A percentile compares a stretch with the other conserved stretches of the same genome.
Conservation (phyloP, 2,888 invertebrate species). For the Tridacna crocea region DNA sequence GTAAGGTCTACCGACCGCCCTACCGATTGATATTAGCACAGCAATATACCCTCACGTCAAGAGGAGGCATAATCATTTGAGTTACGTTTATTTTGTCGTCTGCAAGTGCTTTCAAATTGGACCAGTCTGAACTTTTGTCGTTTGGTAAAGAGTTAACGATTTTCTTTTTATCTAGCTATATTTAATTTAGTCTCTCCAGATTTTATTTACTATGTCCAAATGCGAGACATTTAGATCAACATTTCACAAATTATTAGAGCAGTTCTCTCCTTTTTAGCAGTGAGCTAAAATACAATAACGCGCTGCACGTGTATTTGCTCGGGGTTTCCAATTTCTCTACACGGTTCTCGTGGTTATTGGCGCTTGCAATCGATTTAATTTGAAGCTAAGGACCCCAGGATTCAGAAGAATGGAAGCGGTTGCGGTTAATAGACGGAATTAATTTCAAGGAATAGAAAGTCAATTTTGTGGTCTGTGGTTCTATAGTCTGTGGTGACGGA, state of each 20-base stretch:
- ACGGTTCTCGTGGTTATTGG: not conserved
- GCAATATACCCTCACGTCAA: no score
- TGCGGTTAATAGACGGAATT: constrained; percentile 29
- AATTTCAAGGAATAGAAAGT: constrained; percentile 41
- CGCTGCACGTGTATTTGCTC: constrained; percentile 13
- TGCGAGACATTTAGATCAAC: no score
- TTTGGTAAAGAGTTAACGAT: no score
- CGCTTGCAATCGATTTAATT: constrained; percentile 16
- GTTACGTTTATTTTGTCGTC: no score
- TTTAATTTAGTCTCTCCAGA: no score
- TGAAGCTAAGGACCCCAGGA: constrained; percentile 5
- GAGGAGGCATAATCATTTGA: no score
- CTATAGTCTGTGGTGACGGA: not conserved
- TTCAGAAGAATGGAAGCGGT: not conserved
- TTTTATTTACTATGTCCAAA: no score
- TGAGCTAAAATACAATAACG: constrained; percentile 1
- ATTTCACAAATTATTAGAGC: not conserved
- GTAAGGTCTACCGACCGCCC: no score
- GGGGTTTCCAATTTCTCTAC: constrained; percentile 8
- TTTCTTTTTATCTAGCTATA: no score
- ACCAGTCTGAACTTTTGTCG: no score
- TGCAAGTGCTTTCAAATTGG: no score
- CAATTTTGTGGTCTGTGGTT: constrained; percentile 38
- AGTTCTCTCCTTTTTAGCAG: not conserved
- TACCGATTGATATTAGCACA: no score